These are phyloP conservation scores for Sarotherodon lohbergeri DNA, from an alignment of 2,113 vertebrate species.

Conservation along the genomic window DNA sequence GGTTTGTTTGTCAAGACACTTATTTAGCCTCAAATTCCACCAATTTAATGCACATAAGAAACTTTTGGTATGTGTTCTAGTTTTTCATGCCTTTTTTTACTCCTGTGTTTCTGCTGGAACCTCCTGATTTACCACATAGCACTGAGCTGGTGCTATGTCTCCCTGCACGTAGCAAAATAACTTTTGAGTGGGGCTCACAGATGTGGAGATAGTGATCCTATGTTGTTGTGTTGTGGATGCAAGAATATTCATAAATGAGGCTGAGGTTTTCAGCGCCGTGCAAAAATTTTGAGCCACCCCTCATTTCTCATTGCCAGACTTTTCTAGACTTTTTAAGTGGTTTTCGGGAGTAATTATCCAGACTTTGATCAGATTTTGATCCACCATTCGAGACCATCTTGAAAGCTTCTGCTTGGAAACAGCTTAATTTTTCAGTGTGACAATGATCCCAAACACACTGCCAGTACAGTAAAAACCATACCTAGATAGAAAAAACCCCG, in stretches of 20 bases:
- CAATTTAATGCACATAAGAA: not conserved
- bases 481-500: accelerated
- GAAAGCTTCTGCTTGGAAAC: not conserved
- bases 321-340: not conserved
- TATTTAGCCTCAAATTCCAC: not conserved
- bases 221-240: not conserved
- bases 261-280: not conserved
- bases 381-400: not conserved
- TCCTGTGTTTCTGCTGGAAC: not conserved
- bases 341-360: not conserved
- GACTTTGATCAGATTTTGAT: not conserved
- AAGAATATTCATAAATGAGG: not conserved
- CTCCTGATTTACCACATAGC: not conserved
- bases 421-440: not conserved
- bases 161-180: not conserved
- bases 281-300: not conserved
- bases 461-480: not conserved
- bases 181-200: not conserved
- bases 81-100: not conserved
- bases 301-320: not conserved
- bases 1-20: not conserved
- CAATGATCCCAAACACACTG: not conserved
- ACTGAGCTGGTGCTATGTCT: not conserved
- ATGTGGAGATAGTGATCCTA: not conserved
- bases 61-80: not conserved